Evolutionary conservation across 2,113 vertebrate species (phyloP).

Genomic region (Puma concolor): DNA sequence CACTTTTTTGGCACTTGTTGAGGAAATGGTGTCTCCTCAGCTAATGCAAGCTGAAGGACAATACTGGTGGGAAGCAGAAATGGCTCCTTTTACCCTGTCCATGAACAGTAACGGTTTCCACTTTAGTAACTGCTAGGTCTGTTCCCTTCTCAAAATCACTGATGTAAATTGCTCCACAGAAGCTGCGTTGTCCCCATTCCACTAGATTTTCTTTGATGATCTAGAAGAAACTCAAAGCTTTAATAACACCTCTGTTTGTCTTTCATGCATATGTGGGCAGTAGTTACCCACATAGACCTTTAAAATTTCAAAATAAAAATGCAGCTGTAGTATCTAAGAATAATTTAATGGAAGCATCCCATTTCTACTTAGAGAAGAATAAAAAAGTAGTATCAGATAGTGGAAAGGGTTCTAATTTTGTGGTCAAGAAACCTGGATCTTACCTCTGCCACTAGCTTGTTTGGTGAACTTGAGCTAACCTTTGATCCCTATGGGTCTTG

Average conservation of each 20-base stretch:
- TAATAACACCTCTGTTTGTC: background rate
- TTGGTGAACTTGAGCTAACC: background rate
- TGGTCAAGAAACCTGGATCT: background rate
- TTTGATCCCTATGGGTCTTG: background rate
- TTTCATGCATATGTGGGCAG: background rate
- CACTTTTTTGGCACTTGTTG: background rate
- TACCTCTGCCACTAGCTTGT: background rate
- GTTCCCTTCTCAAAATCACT: background rate
- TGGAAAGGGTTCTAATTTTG: background rate
- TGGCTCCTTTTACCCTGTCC: background rate
- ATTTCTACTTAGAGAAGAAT: slow-evolving; percentile 41
- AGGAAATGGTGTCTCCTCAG: background rate
- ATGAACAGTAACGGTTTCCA: background rate
- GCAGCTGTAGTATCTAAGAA: background rate
- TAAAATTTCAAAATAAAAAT: background rate
- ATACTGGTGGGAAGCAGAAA: background rate
- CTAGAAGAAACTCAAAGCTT: background rate
- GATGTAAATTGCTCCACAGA: background rate
- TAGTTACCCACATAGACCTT: background rate
- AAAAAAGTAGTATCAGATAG: background rate
- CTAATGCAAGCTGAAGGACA: background rate
- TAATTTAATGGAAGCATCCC: background rate
- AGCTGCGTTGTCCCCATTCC: background rate
- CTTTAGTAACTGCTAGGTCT: background rate
- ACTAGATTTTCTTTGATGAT: background rate